These are phyloP conservation scores for Leistus spinibarbis DNA, from an alignment of 2,888 invertebrate genomes.

Conservation along the genomic window DNA sequence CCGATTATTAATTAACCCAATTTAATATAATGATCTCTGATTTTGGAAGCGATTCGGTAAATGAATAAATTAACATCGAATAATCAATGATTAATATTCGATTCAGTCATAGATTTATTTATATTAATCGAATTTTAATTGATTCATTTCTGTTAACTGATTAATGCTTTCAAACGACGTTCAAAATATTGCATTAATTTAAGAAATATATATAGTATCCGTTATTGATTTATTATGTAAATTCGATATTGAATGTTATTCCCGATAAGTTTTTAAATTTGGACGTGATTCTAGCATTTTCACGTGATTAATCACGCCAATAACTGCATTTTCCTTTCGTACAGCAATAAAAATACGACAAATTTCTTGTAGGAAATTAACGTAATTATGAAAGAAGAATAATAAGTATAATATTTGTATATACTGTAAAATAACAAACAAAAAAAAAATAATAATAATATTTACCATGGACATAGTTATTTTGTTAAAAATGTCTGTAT, in stretches of 20 bases:
- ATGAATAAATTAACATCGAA: no score
- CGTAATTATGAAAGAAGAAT: conserved; percentile 34
- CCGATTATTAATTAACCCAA: no score
- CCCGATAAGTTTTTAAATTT: not conserved
- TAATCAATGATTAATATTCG: no score
- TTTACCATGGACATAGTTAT: conserved; percentile 25
- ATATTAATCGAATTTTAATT: no score
- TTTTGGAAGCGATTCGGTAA: no score
- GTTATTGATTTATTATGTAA: no score
- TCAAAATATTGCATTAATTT: no score
- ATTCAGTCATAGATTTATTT: no score
- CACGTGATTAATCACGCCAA: not conserved
- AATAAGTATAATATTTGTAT: conserved; percentile 40
- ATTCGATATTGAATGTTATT: not conserved
- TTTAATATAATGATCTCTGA: no score
- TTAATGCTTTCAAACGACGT: no score
- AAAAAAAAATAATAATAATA: conserved; percentile 13
- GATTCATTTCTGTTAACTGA: no score
- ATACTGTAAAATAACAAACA: conserved; percentile 39
- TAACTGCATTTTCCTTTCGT: conserved; percentile 41
- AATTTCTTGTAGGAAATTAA: conserved; percentile 41
- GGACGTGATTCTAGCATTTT: not conserved
- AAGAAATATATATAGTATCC: no score
- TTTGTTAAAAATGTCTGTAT: conserved; percentile 35
- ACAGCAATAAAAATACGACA: conserved; percentile 44